Evolutionary conservation across 1,140 invertebrate species (phyloP).

Genomic region (Drosophila yakuba): DNA sequence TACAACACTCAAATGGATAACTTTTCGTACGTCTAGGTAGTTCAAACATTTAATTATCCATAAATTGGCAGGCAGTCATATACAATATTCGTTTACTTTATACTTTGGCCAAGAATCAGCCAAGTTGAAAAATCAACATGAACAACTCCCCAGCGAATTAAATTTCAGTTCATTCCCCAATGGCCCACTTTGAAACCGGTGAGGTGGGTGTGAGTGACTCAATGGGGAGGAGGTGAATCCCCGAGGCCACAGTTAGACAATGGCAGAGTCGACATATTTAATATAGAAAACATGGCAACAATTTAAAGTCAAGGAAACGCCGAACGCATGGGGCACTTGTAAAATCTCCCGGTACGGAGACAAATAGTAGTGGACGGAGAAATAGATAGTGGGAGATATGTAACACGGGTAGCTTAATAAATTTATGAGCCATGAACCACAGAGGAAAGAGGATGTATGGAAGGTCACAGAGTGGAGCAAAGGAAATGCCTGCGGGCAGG

Average conservation of each 20-base stretch:
- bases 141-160: conserved; percentile 37
- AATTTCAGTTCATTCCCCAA: conserved; percentile 49
- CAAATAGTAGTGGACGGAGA: conserved; percentile 8
- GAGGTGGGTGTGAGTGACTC: not conserved
- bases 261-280: conserved; percentile 47
- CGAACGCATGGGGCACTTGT: conserved; percentile 40
- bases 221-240: conserved; percentile 2
- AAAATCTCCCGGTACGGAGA: conserved; percentile 27
- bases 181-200: not conserved
- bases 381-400: not conserved
- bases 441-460: conserved; percentile 22
- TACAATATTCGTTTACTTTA: conserved; percentile 43
- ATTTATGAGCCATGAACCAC: conserved; percentile 61
- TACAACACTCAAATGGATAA: conserved; percentile 5
- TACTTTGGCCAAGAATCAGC: conserved; percentile 44
- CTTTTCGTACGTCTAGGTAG: conserved; percentile 19
- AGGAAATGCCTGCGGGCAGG: conserved; percentile 42
- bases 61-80: conserved; percentile 31
- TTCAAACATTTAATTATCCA: conserved; percentile 38
- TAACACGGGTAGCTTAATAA: conserved; percentile 58
- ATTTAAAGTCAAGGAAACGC: conserved; percentile 52
- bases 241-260: conserved; percentile 37
- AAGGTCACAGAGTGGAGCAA: conserved; percentile 1
- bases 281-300: conserved; percentile 51
- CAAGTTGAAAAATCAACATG: conserved; percentile 61